These are phyloP conservation scores for Pangasianodon hypophthalmus DNA, from an alignment of 2,113 vertebrate genomes.

Conservation along the genomic window DNA sequence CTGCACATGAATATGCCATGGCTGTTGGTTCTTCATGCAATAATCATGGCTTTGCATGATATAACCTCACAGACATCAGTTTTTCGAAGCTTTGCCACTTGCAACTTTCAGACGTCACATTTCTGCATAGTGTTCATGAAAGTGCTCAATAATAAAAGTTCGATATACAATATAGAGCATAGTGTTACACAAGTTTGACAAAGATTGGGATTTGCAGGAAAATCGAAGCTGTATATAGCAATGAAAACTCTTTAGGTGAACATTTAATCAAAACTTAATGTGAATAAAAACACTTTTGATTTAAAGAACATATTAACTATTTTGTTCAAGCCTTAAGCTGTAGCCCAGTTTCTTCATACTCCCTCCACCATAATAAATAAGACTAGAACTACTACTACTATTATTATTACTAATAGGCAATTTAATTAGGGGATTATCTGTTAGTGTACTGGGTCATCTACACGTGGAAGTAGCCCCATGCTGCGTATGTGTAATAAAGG, in stretches of 20 bases:
- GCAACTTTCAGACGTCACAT: background rate
- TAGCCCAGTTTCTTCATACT: background rate
- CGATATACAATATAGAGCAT: background rate
- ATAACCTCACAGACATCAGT: background rate
- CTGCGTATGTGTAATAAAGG: background rate
- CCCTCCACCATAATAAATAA: background rate
- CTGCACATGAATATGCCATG: background rate
- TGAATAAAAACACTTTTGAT: background rate
- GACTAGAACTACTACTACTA: background rate
- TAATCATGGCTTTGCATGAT: background rate
- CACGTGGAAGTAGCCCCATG: background rate
- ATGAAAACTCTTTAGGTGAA: too few species aligned
- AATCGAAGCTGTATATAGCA: background rate
- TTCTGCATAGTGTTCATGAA: background rate
- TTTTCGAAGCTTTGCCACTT: background rate
- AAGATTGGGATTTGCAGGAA: background rate
- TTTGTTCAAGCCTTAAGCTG: background rate
- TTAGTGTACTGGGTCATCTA: background rate
- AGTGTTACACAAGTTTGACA: background rate
- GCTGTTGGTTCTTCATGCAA: background rate
- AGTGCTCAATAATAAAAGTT: background rate
- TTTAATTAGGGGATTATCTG: background rate
- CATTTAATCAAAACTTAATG: too few species aligned
- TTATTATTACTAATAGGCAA: background rate
- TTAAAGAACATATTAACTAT: background rate